Conservation (phyloP, 2,113 vertebrate species). For the Phrynosoma platyrhinos region DNA sequence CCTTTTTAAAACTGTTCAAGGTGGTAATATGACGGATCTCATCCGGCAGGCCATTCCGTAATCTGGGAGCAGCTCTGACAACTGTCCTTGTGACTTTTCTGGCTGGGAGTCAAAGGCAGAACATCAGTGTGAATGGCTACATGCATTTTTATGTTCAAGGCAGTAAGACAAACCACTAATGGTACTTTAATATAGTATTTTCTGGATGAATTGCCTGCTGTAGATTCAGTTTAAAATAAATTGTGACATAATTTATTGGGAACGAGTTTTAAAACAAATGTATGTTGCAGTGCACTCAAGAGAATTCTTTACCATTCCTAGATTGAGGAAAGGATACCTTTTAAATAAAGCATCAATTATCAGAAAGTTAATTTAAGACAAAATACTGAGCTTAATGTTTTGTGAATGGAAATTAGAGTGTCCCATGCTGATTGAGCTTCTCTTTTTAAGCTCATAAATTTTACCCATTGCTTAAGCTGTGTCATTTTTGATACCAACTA, state of each 20-base stretch:
- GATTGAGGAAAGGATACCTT: constrained; percentile 45
- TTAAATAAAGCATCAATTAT: constrained; percentile 72
- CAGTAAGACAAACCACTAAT: constrained; percentile 41
- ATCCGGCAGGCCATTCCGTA: too few relatives aligned
- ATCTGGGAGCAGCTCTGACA: too few relatives aligned
- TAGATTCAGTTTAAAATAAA: constrained; percentile 44
- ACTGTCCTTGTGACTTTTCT: not conserved
- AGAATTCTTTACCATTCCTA: constrained; percentile 59
- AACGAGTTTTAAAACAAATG: constrained; percentile 64
- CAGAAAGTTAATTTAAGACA: constrained; percentile 71
- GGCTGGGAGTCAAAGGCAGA: constrained; percentile 18
- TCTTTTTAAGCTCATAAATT: constrained; percentile 62
- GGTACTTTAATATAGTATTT: constrained; percentile 37
- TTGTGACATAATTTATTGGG: constrained; percentile 48
- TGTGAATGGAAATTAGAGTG: constrained; percentile 72
- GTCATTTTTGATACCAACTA: constrained; percentile 77
- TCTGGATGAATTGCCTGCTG: constrained; percentile 28
- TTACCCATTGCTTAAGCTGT: constrained; percentile 67
- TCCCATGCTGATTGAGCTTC: constrained; percentile 72
- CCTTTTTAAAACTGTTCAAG: too few relatives aligned
- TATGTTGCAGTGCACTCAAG: constrained; percentile 47
- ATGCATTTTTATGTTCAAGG: constrained; percentile 25
- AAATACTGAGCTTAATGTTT: constrained; percentile 75
- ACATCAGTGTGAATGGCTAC: constrained; percentile 33
- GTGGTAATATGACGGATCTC: too few relatives aligned